Base-by-base conservation (phyloP, 2,797 vertebrate species). In the Erethizon dorsatum region DNA sequence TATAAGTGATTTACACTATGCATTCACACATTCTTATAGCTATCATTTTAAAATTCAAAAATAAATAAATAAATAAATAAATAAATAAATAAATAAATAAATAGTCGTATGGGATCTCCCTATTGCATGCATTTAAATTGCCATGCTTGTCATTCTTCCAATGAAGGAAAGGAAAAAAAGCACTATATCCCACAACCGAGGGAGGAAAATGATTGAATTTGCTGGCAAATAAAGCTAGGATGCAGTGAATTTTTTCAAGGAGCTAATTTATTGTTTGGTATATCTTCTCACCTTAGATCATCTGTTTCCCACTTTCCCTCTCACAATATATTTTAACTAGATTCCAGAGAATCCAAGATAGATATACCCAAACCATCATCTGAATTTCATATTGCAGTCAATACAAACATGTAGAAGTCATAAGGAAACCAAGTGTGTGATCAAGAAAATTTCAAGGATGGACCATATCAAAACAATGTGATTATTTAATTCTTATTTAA, bases 81-180 rank as follows among this genome's bases (percentile, higher is more conserved):
- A 88, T 93, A 47, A 90, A 57, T 67, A 45, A n/a, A n/a, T 94
- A 80, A 95, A 95, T 87, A 87, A 14, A 88, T 93, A 47, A 90
- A 57, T 67, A 45, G 45, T 57, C 63, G 85, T 1, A 94, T 71
- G 18, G 33, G 2, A 3, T 87, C 18, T 90, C 61, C 83, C 15
- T 17, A 56, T 87, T 50, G 84, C n/a, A 95, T 31, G 17, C 50
- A 61, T 82, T 95, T 97, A 82, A 84, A n/a, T 10, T 92, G 37
- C 18, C 26, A 10, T 59, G 9, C 52, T 56, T 65, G 10, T 33
- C 47, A 69, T 57, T 11, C 17, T 88, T 57, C 79, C 37, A 59
- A 37, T 45, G 9, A 89, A 54, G 52, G 65, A 63, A 57, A 45
- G n/a, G 15, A 15, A 3, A 13, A 17, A 12, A 52, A 84, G 17